Evolutionary conservation across 2,888 invertebrate genomes (phyloP).

Genomic region (Hypena proboscidalis): DNA sequence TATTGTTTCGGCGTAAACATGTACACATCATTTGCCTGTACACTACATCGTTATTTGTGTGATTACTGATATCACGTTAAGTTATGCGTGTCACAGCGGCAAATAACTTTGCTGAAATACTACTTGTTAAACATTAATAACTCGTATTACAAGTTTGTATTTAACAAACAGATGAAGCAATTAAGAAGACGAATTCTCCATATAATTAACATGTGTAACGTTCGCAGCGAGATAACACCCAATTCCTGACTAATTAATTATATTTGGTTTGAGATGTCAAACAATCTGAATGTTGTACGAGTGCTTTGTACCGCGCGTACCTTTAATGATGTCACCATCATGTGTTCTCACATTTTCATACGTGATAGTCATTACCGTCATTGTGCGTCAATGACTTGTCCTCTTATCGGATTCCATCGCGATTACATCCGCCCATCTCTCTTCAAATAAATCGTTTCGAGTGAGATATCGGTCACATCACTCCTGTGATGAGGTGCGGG

Average conservation of each 20-base stretch:
- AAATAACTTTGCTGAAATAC: no score
- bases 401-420: neutral
- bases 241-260: slow-evolving; percentile 13
- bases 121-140: no score
- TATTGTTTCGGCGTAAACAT: no score
- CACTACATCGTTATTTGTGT: no score
- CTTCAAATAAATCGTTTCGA: slow-evolving; percentile 1
- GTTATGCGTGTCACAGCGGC: no score
- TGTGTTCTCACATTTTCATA: neutral
- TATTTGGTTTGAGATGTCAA: slow-evolving; percentile 16
- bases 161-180: slow-evolving; percentile 6
- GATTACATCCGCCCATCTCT: neutral
- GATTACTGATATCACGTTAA: no score
- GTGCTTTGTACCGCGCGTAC: slow-evolving; percentile 2
- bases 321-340: neutral
- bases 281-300: slow-evolving; percentile 7
- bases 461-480: neutral
- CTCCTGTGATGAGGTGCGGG: neutral
- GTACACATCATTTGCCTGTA: no score
- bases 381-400: slow-evolving; percentile 4
- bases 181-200: slow-evolving; percentile 13
- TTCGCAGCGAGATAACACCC: slow-evolving; percentile 24
- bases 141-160: neutral
- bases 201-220: slow-evolving; percentile 27
- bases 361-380: slow-evolving; percentile 2